phyloP scores from a whole-genome alignment of 2,797 vertebrate genomes.

The Coregonus sp. region DNA sequence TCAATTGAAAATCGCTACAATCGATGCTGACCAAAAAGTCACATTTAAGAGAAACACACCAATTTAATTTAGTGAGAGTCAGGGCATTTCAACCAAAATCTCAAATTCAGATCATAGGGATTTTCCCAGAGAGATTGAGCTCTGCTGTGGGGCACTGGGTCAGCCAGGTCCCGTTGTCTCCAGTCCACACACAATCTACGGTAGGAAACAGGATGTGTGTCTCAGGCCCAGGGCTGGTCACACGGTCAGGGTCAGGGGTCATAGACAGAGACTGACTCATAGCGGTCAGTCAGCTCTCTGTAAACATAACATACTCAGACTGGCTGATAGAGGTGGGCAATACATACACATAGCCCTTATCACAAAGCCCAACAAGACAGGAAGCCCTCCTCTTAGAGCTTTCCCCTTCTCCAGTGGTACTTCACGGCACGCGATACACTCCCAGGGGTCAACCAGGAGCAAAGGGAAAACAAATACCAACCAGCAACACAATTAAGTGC shows the following conservation, averaged over 20 bases:
- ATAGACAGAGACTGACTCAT: conserved; percentile 38
- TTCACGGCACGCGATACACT: conserved; percentile 45
- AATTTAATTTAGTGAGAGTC: neutral
- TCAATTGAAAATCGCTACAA: neutral
- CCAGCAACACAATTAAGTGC: conserved; percentile 1
- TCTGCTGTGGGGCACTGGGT: conserved; percentile 25
- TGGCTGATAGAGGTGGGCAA: conserved; percentile 5
- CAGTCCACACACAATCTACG: conserved; percentile 37
- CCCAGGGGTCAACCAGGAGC: conserved; percentile 17
- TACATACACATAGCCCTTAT: conserved; percentile 48
- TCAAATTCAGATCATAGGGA: neutral
- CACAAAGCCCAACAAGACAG: conserved; percentile 58
- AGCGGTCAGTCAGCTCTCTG: conserved; percentile 55
- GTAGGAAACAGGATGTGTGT: conserved; percentile 64
- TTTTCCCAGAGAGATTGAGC: conserved; percentile 12
- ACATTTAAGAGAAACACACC: neutral
- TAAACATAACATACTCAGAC: conserved; percentile 54
- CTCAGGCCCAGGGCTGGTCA: conserved; percentile 42
- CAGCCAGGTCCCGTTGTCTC: neutral
- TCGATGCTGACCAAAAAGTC: neutral
- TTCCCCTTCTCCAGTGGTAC: conserved; percentile 34
- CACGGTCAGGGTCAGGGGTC: conserved; percentile 44
- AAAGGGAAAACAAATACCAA: conserved; percentile 14
- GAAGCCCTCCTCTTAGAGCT: conserved; percentile 46
- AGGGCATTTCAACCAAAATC: neutral